Conservation (phyloP, 2,888 invertebrate species). For the Andrena praecox region DNA sequence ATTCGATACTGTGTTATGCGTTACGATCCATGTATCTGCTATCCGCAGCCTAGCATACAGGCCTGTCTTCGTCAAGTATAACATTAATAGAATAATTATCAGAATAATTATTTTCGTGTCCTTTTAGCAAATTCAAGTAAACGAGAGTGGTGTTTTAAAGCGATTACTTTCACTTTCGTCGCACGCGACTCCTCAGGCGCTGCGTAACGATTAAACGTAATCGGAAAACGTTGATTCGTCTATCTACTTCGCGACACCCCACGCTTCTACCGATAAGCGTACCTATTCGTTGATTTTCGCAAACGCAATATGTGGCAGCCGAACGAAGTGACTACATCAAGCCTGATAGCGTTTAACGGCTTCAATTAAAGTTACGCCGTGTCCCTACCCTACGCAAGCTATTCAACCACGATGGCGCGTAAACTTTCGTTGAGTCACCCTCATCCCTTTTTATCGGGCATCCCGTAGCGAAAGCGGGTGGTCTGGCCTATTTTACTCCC, state of each 20-base stretch:
- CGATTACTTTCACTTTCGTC: no score
- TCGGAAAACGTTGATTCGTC: no score
- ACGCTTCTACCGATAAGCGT: no score
- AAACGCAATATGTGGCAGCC: no score
- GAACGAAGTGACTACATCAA: no score
- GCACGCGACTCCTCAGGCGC: no score
- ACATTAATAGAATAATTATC: no score
- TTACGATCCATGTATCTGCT: conserved; percentile 22
- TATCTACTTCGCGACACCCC: no score
- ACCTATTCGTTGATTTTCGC: no score
- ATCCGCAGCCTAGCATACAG: not conserved
- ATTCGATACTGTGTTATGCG: conserved; percentile 18
- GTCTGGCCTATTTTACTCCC: conserved; percentile 40
- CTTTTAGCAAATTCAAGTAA: no score
- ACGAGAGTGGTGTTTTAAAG: no score
- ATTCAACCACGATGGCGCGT: conserved; percentile 9
- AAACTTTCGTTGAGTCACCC: conserved; percentile 8
- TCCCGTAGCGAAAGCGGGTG: conserved; percentile 28
- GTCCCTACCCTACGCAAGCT: not conserved
- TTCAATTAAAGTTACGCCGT: not conserved
- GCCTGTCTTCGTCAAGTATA: not conserved
- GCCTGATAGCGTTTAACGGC: not conserved
- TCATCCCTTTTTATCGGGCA: not conserved
- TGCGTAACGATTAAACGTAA: no score
- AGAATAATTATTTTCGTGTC: not conserved